Evolutionary conservation across 2,888 invertebrate genomes (phyloP).

Genomic region (Trachelus stipa): DNA sequence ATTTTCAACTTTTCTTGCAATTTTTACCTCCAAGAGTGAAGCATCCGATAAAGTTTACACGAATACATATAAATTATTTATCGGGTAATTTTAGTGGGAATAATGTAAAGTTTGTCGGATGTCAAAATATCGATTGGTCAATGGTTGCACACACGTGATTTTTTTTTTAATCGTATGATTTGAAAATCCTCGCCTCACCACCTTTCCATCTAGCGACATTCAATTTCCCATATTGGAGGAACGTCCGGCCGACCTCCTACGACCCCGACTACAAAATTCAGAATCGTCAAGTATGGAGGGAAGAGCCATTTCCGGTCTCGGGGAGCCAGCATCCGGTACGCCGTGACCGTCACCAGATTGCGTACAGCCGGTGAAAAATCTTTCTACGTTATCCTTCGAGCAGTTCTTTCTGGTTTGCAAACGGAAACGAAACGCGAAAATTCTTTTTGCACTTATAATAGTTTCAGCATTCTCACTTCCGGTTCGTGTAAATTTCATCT

Average conservation of each 20-base stretch:
- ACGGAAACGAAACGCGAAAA: background rate
- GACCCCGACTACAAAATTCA: slow-evolving; percentile 20
- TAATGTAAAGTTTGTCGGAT: background rate
- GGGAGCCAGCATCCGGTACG: slow-evolving; percentile 19
- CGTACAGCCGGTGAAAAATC: slow-evolving; percentile 15
- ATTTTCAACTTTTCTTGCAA: background rate
- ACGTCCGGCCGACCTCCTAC: slow-evolving; percentile 15
- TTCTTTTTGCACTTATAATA: background rate
- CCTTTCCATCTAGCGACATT: slow-evolving; percentile 16
- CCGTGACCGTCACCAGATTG: slow-evolving; percentile 12
- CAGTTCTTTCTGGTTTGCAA: background rate
- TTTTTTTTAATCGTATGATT: background rate
- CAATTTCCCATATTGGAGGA: slow-evolving; percentile 23
- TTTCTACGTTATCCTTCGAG: background rate
- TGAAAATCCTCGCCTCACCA: background rate
- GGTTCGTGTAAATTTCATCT: background rate
- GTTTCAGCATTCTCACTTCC: background rate
- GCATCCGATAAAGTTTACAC: background rate
- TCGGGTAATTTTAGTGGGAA: background rate
- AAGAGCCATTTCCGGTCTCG: slow-evolving; percentile 21
- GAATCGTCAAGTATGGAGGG: slow-evolving; percentile 18
- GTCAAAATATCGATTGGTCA: background rate
- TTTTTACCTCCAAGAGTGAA: background rate
- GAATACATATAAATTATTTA: background rate
- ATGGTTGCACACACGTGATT: background rate